Evolutionary conservation across 2,113 vertebrate species (phyloP), one percentile per base, ranked within the genome.

Genomic region (Nycticorax nycticorax): DNA sequence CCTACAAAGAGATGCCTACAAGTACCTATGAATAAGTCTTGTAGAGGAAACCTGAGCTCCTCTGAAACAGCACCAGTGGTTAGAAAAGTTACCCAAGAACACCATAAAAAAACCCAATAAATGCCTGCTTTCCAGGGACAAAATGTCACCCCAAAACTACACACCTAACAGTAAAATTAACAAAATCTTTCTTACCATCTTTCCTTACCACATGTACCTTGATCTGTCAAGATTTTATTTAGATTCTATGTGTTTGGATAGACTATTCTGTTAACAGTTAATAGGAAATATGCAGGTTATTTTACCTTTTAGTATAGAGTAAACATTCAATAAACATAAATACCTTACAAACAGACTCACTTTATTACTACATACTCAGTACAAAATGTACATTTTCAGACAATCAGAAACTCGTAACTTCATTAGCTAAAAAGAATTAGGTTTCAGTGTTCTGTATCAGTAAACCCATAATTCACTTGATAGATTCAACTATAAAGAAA

Each of bases 81-180:
- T 48, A 80, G n/a, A 50, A 68, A 56, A 74, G 13, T n/a, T 41
- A 79, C 13, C 5, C 12, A 41, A 73, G 7, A 57, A 21, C 24
- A 73, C 6, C 3, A 27, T 43, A 13, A 21, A 79, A 56, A 48
- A 28, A 5, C 0, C 3, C 3, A 26, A 18, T 6, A 73, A 56
- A 43, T 26, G 8, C 4, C 21, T 50, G 3, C 8, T 39, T 78
- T 73, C 39, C 22, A 18, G 6, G 55, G 48, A 32, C 3, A 2
- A 62, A 39, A 50, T 52, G 23, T 67, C 19, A 45, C 6, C 26
- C 7, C 11, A 12, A 69, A 83, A 14, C 3, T 16, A 74, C 10
- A 63, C 8, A n/a, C 4, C 6, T 41, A 47, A 39, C 3, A n/a
- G n/a, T 20, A 50, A 37, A 37, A 50, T 35, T 39, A 56, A 39